Conservation (phyloP, 2,888 invertebrate species). For the Steinernema scapterisci region DNA sequence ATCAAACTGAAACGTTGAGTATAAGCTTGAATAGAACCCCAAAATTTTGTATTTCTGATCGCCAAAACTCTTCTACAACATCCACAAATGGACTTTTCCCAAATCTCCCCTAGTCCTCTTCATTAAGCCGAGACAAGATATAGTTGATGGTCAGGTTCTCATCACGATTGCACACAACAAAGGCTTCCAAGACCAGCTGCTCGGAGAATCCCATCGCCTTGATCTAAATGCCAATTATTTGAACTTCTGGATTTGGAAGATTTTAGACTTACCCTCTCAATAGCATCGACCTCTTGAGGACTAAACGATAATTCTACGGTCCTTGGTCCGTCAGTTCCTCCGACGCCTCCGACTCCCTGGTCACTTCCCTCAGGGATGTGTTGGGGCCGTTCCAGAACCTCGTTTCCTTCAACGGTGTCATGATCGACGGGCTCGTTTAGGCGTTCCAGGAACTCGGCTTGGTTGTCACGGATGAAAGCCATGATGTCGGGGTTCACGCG, state of each 20-base stretch:
- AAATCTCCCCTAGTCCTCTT: background rate
- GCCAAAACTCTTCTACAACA: too few relatives aligned
- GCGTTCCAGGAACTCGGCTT: constrained; percentile 91
- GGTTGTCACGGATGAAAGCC: constrained; percentile 70
- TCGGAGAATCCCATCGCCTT: constrained; percentile 97
- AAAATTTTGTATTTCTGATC: too few relatives aligned
- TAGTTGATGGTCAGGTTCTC: constrained; percentile 95
- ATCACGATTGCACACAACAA: constrained; percentile 98
- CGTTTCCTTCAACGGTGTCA: constrained; percentile 63
- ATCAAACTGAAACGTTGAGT: too few relatives aligned
- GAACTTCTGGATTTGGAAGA: too few relatives aligned
- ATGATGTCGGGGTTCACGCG: constrained; percentile 88
- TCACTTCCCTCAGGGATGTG: constrained; percentile 46
- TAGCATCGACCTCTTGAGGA: constrained; percentile 87
- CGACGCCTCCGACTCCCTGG: constrained; percentile 40
- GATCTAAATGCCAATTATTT: constrained; percentile 73
- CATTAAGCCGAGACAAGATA: constrained; percentile 73
- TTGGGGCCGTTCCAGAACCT: constrained; percentile 9
- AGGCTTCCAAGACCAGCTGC: constrained; percentile 92
- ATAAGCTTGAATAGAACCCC: too few relatives aligned
- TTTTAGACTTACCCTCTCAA: constrained; percentile 78
- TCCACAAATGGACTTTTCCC: too few relatives aligned
- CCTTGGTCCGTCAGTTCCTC: constrained; percentile 73
- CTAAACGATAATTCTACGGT: too few relatives aligned
- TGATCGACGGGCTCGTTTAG: constrained; percentile 74